Conservation (phyloP, 2,888 invertebrate species). For the Emesis furor region DNA sequence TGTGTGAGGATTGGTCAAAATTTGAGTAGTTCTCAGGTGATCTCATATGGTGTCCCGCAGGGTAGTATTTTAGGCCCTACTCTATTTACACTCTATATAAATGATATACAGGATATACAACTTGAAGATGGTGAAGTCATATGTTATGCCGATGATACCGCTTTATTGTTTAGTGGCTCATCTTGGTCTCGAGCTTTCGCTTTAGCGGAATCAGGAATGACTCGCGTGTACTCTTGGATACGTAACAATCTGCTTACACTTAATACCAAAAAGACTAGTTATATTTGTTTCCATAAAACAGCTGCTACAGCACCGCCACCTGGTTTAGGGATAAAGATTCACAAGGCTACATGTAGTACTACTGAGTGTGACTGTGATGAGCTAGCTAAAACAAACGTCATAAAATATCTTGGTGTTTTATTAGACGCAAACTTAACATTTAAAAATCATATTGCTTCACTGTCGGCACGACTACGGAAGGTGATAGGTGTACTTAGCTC, state of each 20-base stretch:
- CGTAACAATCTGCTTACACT: conserved; percentile 50
- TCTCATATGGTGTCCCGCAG: no score
- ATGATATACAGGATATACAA: not conserved
- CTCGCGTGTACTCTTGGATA: conserved; percentile 35
- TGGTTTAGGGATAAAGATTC: conserved; percentile 17
- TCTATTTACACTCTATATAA: no score
- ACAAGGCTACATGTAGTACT: not conserved
- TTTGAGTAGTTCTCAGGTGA: conserved; percentile 18
- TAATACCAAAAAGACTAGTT: conserved; percentile 40
- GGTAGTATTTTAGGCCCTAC: no score
- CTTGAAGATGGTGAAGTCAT: conserved; percentile 39
- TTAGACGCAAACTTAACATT: conserved; percentile 34
- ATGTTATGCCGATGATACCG: conserved; percentile 57
- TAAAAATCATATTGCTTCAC: conserved; percentile 24
- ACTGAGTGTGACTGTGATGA: conserved; percentile 2
- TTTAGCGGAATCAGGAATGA: conserved; percentile 36
- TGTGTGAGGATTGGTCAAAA: conserved; percentile 27
- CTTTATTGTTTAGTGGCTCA: conserved; percentile 33
- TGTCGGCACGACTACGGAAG: conserved; percentile 30
- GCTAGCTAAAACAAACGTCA: not conserved
- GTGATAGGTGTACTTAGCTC: conserved; percentile 32
- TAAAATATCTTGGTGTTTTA: conserved; percentile 34
- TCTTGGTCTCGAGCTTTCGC: conserved; percentile 37
- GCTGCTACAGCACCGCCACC: conserved; percentile 1
- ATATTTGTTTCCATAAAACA: conserved; percentile 41